Evolutionary conservation across 2,113 vertebrate species (phyloP).

Genomic region (Tragelaphus strepsiceros): DNA sequence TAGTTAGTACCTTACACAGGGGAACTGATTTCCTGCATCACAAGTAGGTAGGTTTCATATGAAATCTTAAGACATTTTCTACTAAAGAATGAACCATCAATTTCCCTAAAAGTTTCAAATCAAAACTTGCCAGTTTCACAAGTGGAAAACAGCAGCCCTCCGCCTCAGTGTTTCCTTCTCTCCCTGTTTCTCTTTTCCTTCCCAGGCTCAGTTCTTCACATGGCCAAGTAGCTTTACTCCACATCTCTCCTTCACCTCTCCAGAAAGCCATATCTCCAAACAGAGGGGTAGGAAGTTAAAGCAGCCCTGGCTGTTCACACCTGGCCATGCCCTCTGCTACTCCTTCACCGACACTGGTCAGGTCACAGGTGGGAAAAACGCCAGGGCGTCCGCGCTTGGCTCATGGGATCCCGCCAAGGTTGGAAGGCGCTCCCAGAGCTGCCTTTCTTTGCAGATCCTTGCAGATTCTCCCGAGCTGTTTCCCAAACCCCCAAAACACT

Average conservation of each 20-base stretch:
- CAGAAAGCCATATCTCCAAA: not conserved
- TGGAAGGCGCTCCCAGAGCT: not conserved
- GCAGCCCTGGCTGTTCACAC: not conserved
- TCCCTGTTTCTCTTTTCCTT: not conserved
- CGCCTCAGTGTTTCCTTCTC: not conserved
- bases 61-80: not conserved
- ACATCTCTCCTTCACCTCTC: not conserved
- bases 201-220: not conserved
- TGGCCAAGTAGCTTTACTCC: not conserved
- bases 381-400: not conserved
- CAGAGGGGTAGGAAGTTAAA: not conserved
- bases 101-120: conserved; percentile 29
- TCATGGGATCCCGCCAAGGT: not conserved
- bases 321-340: not conserved
- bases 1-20: not conserved
- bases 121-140: conserved; percentile 1
- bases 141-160: not conserved
- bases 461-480: not conserved
- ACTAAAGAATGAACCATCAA: not conserved
- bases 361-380: not conserved
- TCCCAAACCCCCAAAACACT: not conserved
- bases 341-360: not conserved
- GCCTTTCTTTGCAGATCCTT: not conserved
- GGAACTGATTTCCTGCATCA: not conserved
- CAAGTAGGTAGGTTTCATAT: not conserved